These are phyloP conservation scores for Limnephilus marmoratus DNA, from an alignment of 2,888 invertebrate genomes.

Conservation along the genomic window DNA sequence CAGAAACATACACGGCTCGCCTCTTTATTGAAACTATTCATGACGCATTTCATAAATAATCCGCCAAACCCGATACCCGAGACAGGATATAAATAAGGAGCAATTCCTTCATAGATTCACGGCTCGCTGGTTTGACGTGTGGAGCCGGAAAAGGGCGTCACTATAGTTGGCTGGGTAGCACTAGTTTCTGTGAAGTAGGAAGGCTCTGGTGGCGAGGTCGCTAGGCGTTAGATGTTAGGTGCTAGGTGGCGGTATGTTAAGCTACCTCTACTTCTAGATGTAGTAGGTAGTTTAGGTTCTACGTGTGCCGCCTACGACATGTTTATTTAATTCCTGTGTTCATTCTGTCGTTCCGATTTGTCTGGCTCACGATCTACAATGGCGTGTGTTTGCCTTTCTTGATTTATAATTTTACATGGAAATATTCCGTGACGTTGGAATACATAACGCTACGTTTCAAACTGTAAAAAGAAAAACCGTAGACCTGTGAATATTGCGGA, in stretches of 20 bases:
- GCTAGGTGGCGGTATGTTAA: background rate
- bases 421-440: conserved; percentile 45
- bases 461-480: background rate
- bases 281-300: background rate
- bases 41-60: conserved; percentile 13
- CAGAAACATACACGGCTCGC: background rate
- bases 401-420: conserved; percentile 57
- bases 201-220: background rate
- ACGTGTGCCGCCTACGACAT: conserved; percentile 27
- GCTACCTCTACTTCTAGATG: background rate
- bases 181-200: conserved; percentile 15
- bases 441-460: conserved; percentile 2
- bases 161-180: background rate
- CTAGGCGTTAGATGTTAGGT: background rate
- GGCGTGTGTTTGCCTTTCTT: conserved; percentile 55
- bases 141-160: background rate
- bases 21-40: conserved; percentile 2
- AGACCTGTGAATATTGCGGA: background rate
- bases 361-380: conserved; percentile 31
- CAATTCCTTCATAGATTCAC: conserved; percentile 6
- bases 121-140: conserved; percentile 43
- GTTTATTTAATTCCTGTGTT: conserved; percentile 56
- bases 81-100: conserved; percentile 39
- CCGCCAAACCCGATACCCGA: background rate
- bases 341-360: conserved; percentile 44